Conservation (phyloP, 1,140 invertebrate genomes). For the Heliconius hewitsoni region DNA sequence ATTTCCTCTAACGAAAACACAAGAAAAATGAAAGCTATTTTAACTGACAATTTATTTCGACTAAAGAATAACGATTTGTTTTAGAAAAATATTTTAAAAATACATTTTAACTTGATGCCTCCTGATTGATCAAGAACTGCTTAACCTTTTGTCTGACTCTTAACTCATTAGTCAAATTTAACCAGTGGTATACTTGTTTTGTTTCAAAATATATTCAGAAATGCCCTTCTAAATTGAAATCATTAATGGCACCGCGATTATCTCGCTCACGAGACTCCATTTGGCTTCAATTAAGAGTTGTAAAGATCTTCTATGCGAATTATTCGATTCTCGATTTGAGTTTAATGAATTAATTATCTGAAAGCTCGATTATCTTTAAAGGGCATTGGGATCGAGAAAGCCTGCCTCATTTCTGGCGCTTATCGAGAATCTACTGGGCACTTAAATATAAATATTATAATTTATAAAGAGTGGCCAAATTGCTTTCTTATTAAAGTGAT, state of each 20-base stretch:
- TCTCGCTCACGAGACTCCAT: slow-evolving; percentile 71
- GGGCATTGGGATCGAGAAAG: slow-evolving; percentile 49
- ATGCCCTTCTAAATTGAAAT: slow-evolving; percentile 76
- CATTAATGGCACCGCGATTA: slow-evolving; percentile 75
- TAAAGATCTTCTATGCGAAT: slow-evolving; percentile 76
- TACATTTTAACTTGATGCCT: slow-evolving; percentile 39
- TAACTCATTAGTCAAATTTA: slow-evolving; percentile 53
- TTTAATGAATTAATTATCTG: slow-evolving; percentile 78
- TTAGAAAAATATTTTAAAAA: background rate
- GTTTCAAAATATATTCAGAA: slow-evolving; percentile 69
- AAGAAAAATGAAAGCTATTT: too few relatives aligned
- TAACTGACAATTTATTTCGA: too few relatives aligned
- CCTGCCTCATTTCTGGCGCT: slow-evolving; percentile 29
- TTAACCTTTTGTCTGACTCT: slow-evolving; percentile 43
- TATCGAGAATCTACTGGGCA: slow-evolving; percentile 14
- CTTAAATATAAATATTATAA: background rate
- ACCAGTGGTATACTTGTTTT: slow-evolving; percentile 56
- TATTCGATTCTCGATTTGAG: slow-evolving; percentile 72
- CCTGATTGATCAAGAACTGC: slow-evolving; percentile 43
- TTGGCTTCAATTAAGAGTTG: slow-evolving; percentile 76
- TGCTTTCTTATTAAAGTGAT: background rate
- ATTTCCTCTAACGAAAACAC: background rate
- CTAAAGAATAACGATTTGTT: background rate
- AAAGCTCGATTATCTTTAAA: slow-evolving; percentile 64
- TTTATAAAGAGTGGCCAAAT: background rate